phyloP scores from a whole-genome alignment of 2,888 invertebrate species.

The Lucinisca nassula region DNA sequence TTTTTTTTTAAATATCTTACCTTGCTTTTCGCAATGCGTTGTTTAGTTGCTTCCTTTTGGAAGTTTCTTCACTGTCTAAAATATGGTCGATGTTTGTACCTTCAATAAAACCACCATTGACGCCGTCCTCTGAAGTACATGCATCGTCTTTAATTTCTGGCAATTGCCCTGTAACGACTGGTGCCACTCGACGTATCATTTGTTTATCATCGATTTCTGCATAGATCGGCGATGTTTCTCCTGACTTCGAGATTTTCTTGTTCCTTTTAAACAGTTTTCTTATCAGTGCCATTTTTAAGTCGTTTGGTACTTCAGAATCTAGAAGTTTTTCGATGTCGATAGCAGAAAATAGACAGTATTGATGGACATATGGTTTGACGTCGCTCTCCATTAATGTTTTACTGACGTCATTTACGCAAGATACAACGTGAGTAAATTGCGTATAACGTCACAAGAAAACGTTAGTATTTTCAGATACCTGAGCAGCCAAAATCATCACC shows the following conservation, averaged over 20 bases:
- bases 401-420: background rate
- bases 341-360: background rate
- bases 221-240: background rate
- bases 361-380: background rate
- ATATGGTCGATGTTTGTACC: background rate
- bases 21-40: background rate
- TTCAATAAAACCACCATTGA: background rate
- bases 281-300: background rate
- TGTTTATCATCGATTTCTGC: background rate
- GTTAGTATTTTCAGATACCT: background rate
- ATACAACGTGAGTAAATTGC: background rate
- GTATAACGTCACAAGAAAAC: background rate
- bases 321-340: background rate
- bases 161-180: background rate
- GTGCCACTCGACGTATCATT: background rate
- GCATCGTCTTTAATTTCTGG: background rate
- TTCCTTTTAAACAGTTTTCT: background rate
- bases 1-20: background rate
- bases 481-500: too few relatives aligned
- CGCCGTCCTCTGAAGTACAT: too few relatives aligned
- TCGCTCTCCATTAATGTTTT: constrained; percentile 12
- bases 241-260: background rate
- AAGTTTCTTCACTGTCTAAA: background rate
- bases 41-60: background rate
- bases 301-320: background rate